phyloP scores from a whole-genome alignment of 2,797 vertebrate genomes.

The Acanthiza pusilla region DNA sequence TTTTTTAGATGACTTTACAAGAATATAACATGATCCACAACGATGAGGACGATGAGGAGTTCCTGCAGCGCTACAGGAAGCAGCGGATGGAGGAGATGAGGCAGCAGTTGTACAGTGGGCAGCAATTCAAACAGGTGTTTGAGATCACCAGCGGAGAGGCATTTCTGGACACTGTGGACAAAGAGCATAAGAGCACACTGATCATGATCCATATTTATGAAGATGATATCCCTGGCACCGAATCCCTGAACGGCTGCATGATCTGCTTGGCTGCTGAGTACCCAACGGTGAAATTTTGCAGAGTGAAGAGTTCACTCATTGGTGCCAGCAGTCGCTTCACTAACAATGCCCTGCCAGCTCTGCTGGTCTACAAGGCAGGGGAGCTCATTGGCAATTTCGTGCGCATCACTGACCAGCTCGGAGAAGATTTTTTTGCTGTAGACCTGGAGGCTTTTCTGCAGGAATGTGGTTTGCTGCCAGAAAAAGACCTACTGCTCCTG shows the following conservation, averaged over 20 bases:
- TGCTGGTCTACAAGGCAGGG: slow-evolving; percentile 92
- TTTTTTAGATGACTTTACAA: slow-evolving; percentile 85
- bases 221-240: slow-evolving; percentile 83
- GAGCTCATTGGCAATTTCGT: slow-evolving; percentile 97
- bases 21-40: slow-evolving; percentile 86
- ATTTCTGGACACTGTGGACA: slow-evolving; percentile 90
- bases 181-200: slow-evolving; percentile 87
- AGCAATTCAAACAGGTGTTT: slow-evolving; percentile 86
- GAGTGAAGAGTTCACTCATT: slow-evolving; percentile 88
- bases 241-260: slow-evolving; percentile 92
- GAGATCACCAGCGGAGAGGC: slow-evolving; percentile 88
- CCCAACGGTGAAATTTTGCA: slow-evolving; percentile 92
- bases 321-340: slow-evolving; percentile 91
- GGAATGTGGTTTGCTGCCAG: slow-evolving; percentile 93
- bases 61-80: slow-evolving; percentile 91
- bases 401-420: slow-evolving; percentile 94
- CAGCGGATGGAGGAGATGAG: slow-evolving; percentile 97
- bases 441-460: slow-evolving; percentile 93
- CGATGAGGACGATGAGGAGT: slow-evolving; percentile 87
- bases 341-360: slow-evolving; percentile 88
- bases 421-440: slow-evolving; percentile 96
- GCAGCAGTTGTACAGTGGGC: slow-evolving; percentile 84
- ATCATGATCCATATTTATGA: slow-evolving; percentile 97
- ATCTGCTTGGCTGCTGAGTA: slow-evolving; percentile 93
- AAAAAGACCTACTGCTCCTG: slow-evolving; percentile 79